Evolutionary conservation across 2,113 vertebrate species (phyloP), one percentile per base, ranked within the genome.

Genomic region (Upupa epops): DNA sequence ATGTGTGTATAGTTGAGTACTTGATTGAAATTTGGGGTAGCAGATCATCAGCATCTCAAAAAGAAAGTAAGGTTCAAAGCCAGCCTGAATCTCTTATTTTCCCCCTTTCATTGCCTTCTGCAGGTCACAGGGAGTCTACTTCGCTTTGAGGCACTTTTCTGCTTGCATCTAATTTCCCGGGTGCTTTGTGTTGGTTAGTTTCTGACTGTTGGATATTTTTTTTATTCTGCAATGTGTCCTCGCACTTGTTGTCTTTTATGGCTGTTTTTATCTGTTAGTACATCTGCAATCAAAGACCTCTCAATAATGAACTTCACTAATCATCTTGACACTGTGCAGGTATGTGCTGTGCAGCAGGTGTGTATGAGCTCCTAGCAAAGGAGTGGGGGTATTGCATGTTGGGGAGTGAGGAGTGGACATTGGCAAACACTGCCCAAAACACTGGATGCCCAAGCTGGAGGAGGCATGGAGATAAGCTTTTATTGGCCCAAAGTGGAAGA

Each of bases 361-460:
- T 4, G 54, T 0, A 3, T 4, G 28, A 32, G 32, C n/a, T 52
- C 46, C 36, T 46, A 34, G 51, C 2, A 4, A 46, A 37, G 28
- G 46, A 28, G 15, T n/a, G n/a, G n/a, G n/a, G 14, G 5, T 42
- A 3, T 51, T 26, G 13, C 0, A 3, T 29, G 55, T 7, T 45
- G 1, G 11, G 36, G 34, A 61, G 46, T 37, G 40, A 36, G 48
- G 6, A 4, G 14, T 13, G 54, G 40, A 29, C 24, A 49, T 37
- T 0, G 1, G 25, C 18, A 46, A 68, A 24, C 3, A 2, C 36
- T 42, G 15, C 36, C 46, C 28, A 46, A 37, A 55, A 3, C 31
- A 11, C 0, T 3, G 46, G 19, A 6, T 1, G 1, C 17, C 0
- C 11, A 64, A n/a, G 46, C 66, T 75, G 61, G 46, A 48, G 61